phyloP scores from a whole-genome alignment of 2,888 invertebrate genomes.

The Timema podura region DNA sequence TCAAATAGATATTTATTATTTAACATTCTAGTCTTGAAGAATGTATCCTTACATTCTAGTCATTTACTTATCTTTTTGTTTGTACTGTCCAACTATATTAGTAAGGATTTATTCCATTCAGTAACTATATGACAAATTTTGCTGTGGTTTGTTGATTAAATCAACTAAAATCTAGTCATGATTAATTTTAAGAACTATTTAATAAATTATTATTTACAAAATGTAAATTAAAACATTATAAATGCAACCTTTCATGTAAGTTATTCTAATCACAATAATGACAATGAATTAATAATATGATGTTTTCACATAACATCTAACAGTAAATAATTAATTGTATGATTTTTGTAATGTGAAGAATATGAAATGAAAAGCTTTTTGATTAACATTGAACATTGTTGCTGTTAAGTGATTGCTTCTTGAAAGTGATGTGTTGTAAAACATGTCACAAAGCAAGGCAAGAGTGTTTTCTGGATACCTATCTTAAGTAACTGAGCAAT shows the following conservation, averaged over 20 bases:
- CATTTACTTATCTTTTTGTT: too few relatives aligned
- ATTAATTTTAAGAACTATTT: constrained; percentile 11
- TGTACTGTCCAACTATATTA: too few relatives aligned
- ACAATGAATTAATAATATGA: constrained; percentile 7
- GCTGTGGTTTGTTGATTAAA: not conserved
- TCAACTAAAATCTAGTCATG: constrained; percentile 21
- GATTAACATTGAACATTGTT: constrained; percentile 11
- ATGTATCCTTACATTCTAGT: constrained; percentile 20
- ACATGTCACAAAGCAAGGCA: constrained; percentile 9
- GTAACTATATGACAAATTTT: too few relatives aligned
- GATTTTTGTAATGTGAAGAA: not conserved
- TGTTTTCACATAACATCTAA: not conserved
- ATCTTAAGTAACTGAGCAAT: constrained; percentile 26
- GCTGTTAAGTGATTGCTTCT: too few relatives aligned
- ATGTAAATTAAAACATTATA: not conserved
- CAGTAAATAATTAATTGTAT: constrained; percentile 4
- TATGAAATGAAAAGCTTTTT: constrained; percentile 2
- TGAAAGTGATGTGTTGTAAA: not conserved
- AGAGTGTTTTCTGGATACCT: constrained; percentile 4
- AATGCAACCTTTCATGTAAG: too few relatives aligned
- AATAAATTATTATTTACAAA: constrained; percentile 2
- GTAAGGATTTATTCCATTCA: too few relatives aligned
- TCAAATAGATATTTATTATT: constrained; percentile 20
- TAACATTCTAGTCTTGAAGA: too few relatives aligned
- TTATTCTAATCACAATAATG: too few relatives aligned